Percentiles rank a stretch among this genome's conserved stretches.
Conservation (phyloP, 2,113 vertebrate genomes). For the Syrrhaptes paradoxus region DNA sequence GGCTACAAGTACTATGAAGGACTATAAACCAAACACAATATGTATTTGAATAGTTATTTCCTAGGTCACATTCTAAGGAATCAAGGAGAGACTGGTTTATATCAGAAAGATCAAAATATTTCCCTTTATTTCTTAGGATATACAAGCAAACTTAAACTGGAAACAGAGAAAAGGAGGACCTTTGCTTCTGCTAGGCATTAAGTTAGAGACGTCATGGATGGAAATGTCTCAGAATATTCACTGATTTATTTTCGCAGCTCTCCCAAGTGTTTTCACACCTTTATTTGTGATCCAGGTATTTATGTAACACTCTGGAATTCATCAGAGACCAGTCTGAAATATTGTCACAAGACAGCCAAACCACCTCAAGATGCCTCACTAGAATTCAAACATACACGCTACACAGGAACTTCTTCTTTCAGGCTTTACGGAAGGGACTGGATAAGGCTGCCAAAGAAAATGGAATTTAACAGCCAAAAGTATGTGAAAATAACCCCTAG, state of each 20-base stretch:
- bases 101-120: neutral
- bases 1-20: neutral
- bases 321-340: conserved; percentile 56
- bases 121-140: conserved; percentile 4
- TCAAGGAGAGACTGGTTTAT: neutral
- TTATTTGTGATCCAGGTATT: conserved; percentile 62
- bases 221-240: conserved; percentile 15
- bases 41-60: neutral
- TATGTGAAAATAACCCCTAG: conserved; percentile 55
- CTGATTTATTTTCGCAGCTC: conserved; percentile 45
- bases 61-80: neutral
- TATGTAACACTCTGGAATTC: conserved; percentile 62
- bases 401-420: conserved; percentile 28
- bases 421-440: conserved; percentile 26
- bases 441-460: conserved; percentile 71
- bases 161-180: conserved; percentile 5
- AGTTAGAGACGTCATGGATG: conserved; percentile 11
- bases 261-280: conserved; percentile 61
- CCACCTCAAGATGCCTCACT: neutral
- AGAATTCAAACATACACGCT: neutral
- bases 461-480: conserved; percentile 63
- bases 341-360: conserved; percentile 39
- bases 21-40: neutral
- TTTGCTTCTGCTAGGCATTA: conserved; percentile 37
- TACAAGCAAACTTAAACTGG: conserved; percentile 30